phyloP scores from a whole-genome alignment of 1,140 invertebrate genomes.

The Panagrolaimus sp. region DNA sequence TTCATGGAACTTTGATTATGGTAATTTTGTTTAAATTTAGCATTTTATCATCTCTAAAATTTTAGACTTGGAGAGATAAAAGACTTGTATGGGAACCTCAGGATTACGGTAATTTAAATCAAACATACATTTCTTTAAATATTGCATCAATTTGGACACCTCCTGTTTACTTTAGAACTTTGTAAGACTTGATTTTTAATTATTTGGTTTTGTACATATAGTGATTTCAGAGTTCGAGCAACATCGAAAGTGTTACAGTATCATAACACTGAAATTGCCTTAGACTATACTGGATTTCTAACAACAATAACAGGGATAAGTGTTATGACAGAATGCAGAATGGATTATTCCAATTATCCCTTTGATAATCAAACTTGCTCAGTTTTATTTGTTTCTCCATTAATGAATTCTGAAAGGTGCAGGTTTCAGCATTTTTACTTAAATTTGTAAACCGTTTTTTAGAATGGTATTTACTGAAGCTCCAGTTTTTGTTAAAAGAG shows the following conservation, averaged over 20 bases:
- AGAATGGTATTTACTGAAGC: too few species aligned
- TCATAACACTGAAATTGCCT: neutral
- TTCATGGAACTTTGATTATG: neutral
- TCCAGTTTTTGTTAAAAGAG: too few species aligned
- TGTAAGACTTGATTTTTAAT: neutral
- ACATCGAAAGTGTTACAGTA: neutral
- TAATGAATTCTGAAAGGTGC: neutral
- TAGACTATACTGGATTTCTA: neutral
- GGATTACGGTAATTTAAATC: conserved; percentile 2
- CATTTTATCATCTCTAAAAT: too few species aligned
- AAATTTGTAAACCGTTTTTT: too few species aligned
- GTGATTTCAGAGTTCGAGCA: too few species aligned
- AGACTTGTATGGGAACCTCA: conserved; percentile 10
- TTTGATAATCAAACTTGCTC: conserved; percentile 8
- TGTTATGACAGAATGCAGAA: neutral
- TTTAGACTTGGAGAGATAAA: neutral
- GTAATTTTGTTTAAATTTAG: too few species aligned
- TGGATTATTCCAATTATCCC: conserved; percentile 6
- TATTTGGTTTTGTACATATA: neutral
- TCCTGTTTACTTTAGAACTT: neutral
- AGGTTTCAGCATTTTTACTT: too few species aligned
- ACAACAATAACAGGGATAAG: neutral
- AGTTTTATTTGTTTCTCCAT: neutral
- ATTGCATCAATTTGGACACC: neutral
- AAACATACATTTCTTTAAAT: neutral